A percentile compares a stretch with the other conserved stretches of the same genome.
Evolutionary conservation across 2,888 invertebrate genomes (phyloP).

Genomic region (Amphipoea oculea): DNA sequence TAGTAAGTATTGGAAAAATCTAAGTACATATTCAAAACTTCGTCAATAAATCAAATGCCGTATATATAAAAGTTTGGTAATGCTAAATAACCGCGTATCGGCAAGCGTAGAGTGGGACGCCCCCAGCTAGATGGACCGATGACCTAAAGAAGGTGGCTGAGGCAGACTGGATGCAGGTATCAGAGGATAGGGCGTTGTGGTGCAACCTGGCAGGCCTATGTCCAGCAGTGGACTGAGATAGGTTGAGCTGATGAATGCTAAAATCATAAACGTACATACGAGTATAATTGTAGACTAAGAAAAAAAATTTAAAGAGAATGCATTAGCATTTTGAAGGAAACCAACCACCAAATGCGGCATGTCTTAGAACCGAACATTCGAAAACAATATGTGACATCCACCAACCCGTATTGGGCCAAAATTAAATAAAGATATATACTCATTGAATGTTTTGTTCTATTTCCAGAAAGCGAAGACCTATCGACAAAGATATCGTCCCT

Average conservation of each 20-base stretch:
- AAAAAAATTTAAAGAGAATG: not conserved
- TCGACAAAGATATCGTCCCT: conserved; percentile 90
- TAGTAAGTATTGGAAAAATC: not conserved
- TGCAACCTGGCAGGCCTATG: too few species aligned
- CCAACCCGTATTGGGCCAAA: not conserved
- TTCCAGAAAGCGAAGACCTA: conserved; percentile 90
- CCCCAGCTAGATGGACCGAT: not conserved
- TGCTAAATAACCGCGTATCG: not conserved
- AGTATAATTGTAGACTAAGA: not conserved
- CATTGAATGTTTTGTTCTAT: not conserved
- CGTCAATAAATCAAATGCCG: not conserved
- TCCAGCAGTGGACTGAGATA: not conserved
- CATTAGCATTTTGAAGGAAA: not conserved
- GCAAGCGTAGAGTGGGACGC: not conserved
- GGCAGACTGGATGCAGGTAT: not conserved
- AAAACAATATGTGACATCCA: not conserved
- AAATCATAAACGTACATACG: not conserved
- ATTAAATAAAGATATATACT: not conserved
- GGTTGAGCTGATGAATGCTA: not conserved
- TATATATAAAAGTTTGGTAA: not conserved
- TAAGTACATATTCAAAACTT: not conserved
- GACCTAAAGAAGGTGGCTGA: not conserved
- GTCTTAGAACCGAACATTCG: not conserved
- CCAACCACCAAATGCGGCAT: too few species aligned
- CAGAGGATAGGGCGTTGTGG: not conserved